phyloP scores from a whole-genome alignment of 2,113 vertebrate species.

The Tretioscincus oriximinensis region DNA sequence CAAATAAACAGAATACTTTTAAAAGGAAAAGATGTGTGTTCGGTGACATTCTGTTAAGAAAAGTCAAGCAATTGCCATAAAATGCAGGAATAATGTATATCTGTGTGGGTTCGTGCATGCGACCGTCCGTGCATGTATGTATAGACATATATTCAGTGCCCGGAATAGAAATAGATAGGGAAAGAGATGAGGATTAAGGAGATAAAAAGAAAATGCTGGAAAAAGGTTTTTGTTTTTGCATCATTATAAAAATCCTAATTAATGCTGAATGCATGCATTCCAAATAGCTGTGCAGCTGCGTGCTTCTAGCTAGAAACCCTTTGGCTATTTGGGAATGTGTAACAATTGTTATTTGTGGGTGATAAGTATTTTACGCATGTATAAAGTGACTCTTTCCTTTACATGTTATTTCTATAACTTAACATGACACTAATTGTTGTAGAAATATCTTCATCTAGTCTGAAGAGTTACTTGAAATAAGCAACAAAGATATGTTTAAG shows the following conservation, averaged over 20 bases:
- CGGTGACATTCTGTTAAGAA: slow-evolving; percentile 38
- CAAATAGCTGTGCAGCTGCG: background rate
- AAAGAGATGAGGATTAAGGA: background rate
- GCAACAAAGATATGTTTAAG: background rate
- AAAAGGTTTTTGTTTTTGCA: background rate
- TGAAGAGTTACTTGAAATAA: background rate
- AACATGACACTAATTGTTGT: background rate
- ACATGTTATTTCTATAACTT: background rate
- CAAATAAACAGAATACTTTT: slow-evolving; percentile 49
- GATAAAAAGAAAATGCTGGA: background rate
- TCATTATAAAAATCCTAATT: background rate
- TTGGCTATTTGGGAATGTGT: background rate
- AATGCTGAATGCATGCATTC: background rate
- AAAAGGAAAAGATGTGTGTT: slow-evolving; percentile 42
- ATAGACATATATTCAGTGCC: background rate
- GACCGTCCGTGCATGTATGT: no score
- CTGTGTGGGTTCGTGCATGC: no score
- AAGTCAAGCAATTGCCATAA: slow-evolving; percentile 32
- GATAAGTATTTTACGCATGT: background rate
- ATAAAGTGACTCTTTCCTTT: background rate
- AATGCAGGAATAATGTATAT: slow-evolving; percentile 17
- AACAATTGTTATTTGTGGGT: background rate
- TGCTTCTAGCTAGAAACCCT: background rate
- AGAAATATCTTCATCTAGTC: no score
- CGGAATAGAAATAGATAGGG: slow-evolving; percentile 21